Evolutionary conservation across 2,113 vertebrate species (phyloP).

Genomic region (Phodopus roborovskii): DNA sequence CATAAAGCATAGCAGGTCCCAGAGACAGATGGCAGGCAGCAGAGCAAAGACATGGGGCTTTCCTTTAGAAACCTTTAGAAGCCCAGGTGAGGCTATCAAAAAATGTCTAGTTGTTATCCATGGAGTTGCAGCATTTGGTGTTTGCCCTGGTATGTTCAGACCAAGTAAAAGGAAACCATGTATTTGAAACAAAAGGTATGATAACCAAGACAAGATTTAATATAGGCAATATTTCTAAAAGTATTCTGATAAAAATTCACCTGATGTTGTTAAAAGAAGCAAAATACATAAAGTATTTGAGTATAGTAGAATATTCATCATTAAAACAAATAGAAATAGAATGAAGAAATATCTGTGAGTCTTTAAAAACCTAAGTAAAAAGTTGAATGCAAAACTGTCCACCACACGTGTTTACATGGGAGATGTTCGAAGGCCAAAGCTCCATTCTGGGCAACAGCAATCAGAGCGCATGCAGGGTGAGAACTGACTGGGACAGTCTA

Average conservation of each 20-base stretch:
- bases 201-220: not conserved
- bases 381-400: not conserved
- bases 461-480: not conserved
- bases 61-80: not conserved
- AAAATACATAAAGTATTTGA: not conserved
- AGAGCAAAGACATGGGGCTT: not conserved
- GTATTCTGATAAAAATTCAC: not conserved
- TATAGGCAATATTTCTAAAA: not conserved
- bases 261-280: not conserved
- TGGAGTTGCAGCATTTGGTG: not conserved
- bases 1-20: not conserved
- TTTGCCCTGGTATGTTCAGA: not conserved
- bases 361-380: not conserved
- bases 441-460: not conserved
- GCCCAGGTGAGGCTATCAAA: not conserved
- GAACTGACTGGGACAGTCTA: not conserved
- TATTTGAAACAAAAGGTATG: not conserved
- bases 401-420: not conserved
- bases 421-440: not conserved
- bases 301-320: not conserved
- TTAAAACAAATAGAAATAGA: not conserved
- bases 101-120: not conserved
- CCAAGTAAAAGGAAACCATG: not conserved
- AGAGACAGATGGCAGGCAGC: not conserved
- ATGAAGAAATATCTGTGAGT: not conserved